These are phyloP conservation scores for Drosophila dives DNA, from an alignment of 2,888 invertebrate genomes.

Conservation along the genomic window DNA sequence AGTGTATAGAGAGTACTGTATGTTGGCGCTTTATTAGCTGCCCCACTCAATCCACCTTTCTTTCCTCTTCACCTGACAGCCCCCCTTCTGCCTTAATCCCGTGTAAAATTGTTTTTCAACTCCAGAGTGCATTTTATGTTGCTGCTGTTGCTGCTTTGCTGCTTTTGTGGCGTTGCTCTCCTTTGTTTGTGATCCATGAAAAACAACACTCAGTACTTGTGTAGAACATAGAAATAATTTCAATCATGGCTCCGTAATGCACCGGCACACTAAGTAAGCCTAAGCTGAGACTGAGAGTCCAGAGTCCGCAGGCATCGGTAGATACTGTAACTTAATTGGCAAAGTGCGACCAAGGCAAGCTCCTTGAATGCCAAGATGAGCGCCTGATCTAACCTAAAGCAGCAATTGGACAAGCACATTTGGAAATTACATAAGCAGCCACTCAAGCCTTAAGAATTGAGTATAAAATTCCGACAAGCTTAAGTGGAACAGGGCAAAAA, in stretches of 20 bases:
- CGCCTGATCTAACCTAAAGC: conserved; percentile 15
- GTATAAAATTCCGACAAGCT: neutral
- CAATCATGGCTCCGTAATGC: conserved; percentile 71
- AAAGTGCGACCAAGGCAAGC: conserved; percentile 21
- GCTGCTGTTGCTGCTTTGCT: conserved; percentile 15
- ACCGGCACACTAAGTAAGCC: conserved; percentile 45
- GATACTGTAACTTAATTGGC: conserved; percentile 51
- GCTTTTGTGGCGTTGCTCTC: conserved; percentile 13
- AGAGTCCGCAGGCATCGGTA: conserved; percentile 5
- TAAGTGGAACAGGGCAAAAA: neutral
- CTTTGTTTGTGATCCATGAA: conserved; percentile 46
- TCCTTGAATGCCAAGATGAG: conserved; percentile 20
- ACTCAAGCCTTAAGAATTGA: conserved; percentile 16
- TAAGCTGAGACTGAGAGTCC: conserved; percentile 15
- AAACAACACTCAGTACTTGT: conserved; percentile 12
- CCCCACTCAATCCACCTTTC: conserved; percentile 46
- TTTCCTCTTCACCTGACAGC: neutral
- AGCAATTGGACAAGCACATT: conserved; percentile 11
- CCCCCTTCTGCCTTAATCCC: conserved; percentile 55
- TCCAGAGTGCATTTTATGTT: conserved; percentile 59
- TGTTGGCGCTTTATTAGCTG: conserved; percentile 75
- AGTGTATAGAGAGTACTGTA: conserved; percentile 46
- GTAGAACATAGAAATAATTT: conserved; percentile 71
- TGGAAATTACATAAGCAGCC: conserved; percentile 24
- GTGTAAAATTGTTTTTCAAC: conserved; percentile 73